A percentile compares a stretch with the other conserved stretches of the same genome.
Evolutionary conservation across 2,888 invertebrate genomes (phyloP).

Genomic region (Sarcophaga caerulescens): DNA sequence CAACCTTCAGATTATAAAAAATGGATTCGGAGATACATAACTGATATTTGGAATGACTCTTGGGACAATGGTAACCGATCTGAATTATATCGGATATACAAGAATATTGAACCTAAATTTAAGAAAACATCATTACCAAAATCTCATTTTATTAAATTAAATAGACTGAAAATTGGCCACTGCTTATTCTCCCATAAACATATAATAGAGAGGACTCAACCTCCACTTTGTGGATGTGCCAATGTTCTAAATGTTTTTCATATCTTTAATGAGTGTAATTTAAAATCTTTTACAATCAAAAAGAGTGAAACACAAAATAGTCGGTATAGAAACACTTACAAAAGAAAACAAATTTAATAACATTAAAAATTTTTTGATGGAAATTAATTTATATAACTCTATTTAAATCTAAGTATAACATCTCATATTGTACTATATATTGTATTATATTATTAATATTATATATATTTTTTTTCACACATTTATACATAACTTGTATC

Average conservation of each 20-base stretch:
- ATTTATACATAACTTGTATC: too few relatives aligned
- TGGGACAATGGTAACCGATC: neutral
- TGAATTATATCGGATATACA: neutral
- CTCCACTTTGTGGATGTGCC: neutral
- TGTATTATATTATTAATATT: too few relatives aligned
- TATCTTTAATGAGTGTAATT: too few relatives aligned
- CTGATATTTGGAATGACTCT: neutral
- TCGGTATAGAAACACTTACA: neutral
- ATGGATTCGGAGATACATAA: too few relatives aligned
- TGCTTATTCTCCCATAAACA: neutral
- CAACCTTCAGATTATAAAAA: neutral
- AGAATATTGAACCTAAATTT: neutral
- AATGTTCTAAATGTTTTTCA: too few relatives aligned
- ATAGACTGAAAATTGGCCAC: too few relatives aligned
- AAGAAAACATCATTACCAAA: too few relatives aligned
- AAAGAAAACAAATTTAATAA: neutral
- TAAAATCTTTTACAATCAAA: too few relatives aligned
- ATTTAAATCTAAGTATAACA: neutral
- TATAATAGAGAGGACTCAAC: neutral
- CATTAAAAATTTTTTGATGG: neutral
- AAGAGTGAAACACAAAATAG: too few relatives aligned
- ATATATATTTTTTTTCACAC: too few relatives aligned
- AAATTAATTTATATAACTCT: neutral
- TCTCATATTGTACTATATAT: too few relatives aligned
- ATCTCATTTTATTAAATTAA: too few relatives aligned